Evolutionary conservation across 2,113 vertebrate species (phyloP), one percentile per base, ranked within the genome.

Genomic region (Oryzias javanicus): DNA sequence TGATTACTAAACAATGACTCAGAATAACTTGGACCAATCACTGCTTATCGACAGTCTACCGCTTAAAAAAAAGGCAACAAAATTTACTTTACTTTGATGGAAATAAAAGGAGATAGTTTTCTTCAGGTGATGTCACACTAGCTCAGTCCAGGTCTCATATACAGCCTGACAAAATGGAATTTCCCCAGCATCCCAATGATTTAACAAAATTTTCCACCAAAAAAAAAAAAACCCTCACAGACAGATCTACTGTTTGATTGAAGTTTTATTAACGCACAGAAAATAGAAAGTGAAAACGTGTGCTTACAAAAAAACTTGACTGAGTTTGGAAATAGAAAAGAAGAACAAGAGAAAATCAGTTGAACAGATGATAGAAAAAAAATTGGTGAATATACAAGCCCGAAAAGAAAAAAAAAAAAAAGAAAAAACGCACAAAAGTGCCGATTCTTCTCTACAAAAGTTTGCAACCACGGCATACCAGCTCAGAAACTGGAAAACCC

Each of bases 221-320:
- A 52, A 19, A 58, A 19, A 60, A 1, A 41, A 51, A 46, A 5
- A 55, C 8, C 59, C 25, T 5, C 12, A 20, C 25, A 64, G 25
- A 53, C 40, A 1, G 45, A 63, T 63, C 24, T 2, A 40, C 49
- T 79, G 86, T 91, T 90, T 45, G 86, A 88, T 85, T 83, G 91
- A 94, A 90, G 91, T 92, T 94, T 96, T 95, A 96, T 96, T 88
- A 92, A 91, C 90, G 89, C 93, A 96, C 92, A 94, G 89, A 93
- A 93, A 94, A 93, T 93, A 94, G 86, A 94, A 94, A 92, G 83
- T 91, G 91, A 87, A 89, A 89, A 84, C 81, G 84, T 86, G 85
- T 86, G 80, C 67, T 86, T 86, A 87, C 64, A 88, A 89, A 89
- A 86, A 63, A 88, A 83, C 78, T 75, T 55, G 4, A 71, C 55